Conservation (phyloP, 2,888 invertebrate genomes). For the Macrosiphum euphorbiae region DNA sequence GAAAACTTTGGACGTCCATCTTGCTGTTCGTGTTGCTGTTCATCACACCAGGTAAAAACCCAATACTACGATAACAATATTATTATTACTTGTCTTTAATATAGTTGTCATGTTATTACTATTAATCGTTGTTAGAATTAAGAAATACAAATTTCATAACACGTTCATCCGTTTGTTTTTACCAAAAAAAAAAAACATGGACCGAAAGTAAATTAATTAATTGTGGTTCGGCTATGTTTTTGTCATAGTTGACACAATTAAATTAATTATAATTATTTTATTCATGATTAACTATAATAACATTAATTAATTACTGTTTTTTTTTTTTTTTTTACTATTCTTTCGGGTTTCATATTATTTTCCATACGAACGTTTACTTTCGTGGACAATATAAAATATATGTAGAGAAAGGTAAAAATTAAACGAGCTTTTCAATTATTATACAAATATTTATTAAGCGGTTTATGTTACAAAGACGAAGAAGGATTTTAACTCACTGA, state of each 20-base stretch:
- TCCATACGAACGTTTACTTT: neutral
- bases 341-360: neutral
- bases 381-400: neutral
- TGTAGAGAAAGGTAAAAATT: neutral
- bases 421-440: neutral
- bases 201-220: constrained; percentile 61
- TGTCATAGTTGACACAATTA: constrained; percentile 60
- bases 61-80: neutral
- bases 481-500: neutral
- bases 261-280: constrained; percentile 38
- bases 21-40: constrained; percentile 48
- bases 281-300: neutral
- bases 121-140: neutral
- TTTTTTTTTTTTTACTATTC: neutral
- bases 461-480: neutral
- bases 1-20: constrained; percentile 30
- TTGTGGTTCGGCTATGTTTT: constrained; percentile 63
- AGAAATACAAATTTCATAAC: neutral
- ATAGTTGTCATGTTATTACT: neutral
- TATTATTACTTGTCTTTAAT: neutral
- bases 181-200: constrained; percentile 48
- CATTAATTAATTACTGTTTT: neutral
- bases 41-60: constrained; percentile 47
- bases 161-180: neutral
- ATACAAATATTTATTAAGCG: neutral